Conservation (phyloP, 2,113 vertebrate species). For the Lethenteron reissneri region DNA sequence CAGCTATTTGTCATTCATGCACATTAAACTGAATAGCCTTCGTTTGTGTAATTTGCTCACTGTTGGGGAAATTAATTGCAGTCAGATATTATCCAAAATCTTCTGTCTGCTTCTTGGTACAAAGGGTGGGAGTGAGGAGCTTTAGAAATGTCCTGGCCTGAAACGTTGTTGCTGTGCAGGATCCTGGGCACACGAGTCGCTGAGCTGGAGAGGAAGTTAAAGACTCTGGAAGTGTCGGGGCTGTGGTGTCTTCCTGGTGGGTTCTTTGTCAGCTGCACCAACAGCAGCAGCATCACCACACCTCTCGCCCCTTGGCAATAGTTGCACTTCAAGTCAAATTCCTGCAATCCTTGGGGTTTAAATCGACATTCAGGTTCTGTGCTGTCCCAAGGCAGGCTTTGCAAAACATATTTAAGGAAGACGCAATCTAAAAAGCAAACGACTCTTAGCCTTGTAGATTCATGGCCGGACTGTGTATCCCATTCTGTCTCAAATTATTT, state of each 20-base stretch:
- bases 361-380: no score
- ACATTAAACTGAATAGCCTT: slow-evolving; percentile 9
- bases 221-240: slow-evolving; percentile 73
- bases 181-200: slow-evolving; percentile 76
- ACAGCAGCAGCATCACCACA: no score
- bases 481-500: no score
- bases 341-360: no score
- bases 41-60: slow-evolving; percentile 15
- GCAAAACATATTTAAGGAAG: no score
- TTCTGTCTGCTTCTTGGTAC: slow-evolving; percentile 13
- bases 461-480: no score
- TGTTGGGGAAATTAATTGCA: slow-evolving; percentile 16
- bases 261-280: slow-evolving; percentile 7
- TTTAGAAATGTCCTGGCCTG: slow-evolving; percentile 12
- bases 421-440: no score
- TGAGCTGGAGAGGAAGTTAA: slow-evolving; percentile 79
- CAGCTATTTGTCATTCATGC: neutral
- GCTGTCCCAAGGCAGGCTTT: no score
- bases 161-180: slow-evolving; percentile 22
- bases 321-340: no score
- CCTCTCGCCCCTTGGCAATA: no score
- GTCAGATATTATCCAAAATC: slow-evolving; percentile 13
- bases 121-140: slow-evolving; percentile 10
- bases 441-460: no score
- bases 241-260: slow-evolving; percentile 91